Percentiles rank a stretch among this genome's conserved stretches.
phyloP scores from a whole-genome alignment of 2,113 vertebrate genomes.

The Chinchilla lanigera region DNA sequence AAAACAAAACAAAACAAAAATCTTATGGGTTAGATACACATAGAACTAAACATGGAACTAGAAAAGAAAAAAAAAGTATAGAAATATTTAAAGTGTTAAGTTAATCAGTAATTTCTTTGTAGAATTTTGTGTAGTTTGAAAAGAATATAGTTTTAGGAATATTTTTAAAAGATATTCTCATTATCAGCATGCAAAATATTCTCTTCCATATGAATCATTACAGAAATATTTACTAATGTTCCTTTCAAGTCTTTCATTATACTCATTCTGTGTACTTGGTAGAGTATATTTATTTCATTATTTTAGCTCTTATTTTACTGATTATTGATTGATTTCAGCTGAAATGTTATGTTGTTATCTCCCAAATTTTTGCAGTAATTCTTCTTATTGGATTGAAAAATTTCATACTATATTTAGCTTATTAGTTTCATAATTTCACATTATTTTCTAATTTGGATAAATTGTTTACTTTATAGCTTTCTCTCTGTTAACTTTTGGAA shows the following conservation, averaged over 20 bases:
- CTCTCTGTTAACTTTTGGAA: neutral
- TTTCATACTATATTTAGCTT: neutral
- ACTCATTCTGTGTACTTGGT: neutral
- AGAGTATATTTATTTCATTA: neutral
- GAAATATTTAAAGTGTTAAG: neutral
- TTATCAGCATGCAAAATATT: neutral
- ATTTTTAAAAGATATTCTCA: neutral
- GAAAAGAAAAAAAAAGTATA: neutral
- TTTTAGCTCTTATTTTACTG: neutral
- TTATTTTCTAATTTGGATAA: neutral
- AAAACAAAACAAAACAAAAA: too few species aligned
- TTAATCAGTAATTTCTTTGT: conserved; percentile 8
- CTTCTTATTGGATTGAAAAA: neutral
- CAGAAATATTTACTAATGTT: neutral
- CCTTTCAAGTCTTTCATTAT: neutral
- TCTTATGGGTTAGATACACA: neutral
- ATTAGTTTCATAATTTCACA: conserved; percentile 42
- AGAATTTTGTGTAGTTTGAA: neutral
- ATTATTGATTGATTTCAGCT: neutral
- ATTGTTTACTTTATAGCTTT: neutral
- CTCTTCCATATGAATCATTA: neutral
- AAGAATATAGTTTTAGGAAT: neutral
- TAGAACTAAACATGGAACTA: neutral
- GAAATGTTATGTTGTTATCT: neutral
- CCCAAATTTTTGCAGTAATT: neutral